Evolutionary conservation across 2,797 vertebrate genomes (phyloP), one percentile per base, ranked within the genome.

Genomic region (Petrocephalus schoutedeni): DNA sequence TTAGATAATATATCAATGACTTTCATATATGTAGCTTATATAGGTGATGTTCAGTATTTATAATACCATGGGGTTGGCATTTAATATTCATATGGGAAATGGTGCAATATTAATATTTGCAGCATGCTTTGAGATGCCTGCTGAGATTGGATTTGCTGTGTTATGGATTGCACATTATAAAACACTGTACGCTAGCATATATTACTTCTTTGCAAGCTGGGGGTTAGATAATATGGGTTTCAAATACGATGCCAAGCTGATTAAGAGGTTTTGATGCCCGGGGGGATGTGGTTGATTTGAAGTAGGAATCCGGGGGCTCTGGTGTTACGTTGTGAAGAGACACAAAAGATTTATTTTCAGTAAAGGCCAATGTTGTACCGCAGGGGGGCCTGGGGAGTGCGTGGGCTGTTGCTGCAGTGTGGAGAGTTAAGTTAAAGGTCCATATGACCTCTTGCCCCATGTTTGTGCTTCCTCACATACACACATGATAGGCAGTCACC

Each of bases 191-290:
- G 45, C 59, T 58, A 28, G 61, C 84, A 67, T 61, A 85, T 83
- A 45, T 67, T 88, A 85, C 10, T 54, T 28, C n/a, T n/a, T 57
- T 85, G 21, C 51, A 36, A n/a, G 21, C 53, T 32, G 59, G 54
- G 19, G 56, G 87, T 84, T 61, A 84, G 12, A 83, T 83, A 59
- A 36, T 82, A 89, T 67, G 8, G 64, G 89, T 88, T 14, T 54
- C 89, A 91, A 87, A 89, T 89, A 87, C 59, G 88, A 91, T 91
- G 90, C 90, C 92, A 92, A 92, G 87, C 51, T 87, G 87, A 88
- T 64, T 61, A 32, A 85, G 80, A 80, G 23, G 54, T n/a, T 58
- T 86, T 36, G 84, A 41, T 28, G 32, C 16, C 23, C 1, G 56
- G 36, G 4, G 56, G 28, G 56, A 41, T 56, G 12, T 8, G 84